Evolutionary conservation across 2,113 vertebrate genomes (phyloP).

Genomic region (Carassius auratus): DNA sequence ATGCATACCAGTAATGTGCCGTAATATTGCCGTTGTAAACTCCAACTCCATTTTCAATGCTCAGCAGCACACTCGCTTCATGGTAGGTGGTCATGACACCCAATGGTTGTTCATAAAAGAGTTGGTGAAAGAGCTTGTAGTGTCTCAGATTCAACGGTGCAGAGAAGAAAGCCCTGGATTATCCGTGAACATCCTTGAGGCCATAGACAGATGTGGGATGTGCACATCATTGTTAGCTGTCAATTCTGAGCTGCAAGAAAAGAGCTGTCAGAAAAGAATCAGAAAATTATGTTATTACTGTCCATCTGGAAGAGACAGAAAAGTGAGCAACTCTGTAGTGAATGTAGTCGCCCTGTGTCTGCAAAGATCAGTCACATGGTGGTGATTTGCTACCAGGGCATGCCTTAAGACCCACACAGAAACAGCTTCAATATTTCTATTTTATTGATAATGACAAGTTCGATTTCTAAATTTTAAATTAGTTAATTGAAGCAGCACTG

Average conservation of each 20-base stretch:
- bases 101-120: neutral
- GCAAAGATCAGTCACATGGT: neutral
- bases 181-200: neutral
- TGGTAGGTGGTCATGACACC: neutral
- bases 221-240: neutral
- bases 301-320: neutral
- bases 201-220: conserved; percentile 4
- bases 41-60: neutral
- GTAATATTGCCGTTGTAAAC: conserved; percentile 6
- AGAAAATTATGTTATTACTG: conserved; percentile 11
- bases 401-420: neutral
- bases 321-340: conserved; percentile 2
- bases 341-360: conserved; percentile 1
- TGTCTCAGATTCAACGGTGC: neutral
- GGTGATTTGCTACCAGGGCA: neutral
- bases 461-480: neutral
- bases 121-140: conserved; percentile 10
- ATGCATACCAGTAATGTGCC: neutral
- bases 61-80: neutral
- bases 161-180: conserved; percentile 6
- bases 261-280: neutral
- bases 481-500: neutral
- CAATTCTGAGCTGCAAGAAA: neutral
- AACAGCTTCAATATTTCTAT: neutral
- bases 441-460: neutral